phyloP scores from a whole-genome alignment of 2,113 vertebrate genomes.

The Neolamprologus longior region DNA sequence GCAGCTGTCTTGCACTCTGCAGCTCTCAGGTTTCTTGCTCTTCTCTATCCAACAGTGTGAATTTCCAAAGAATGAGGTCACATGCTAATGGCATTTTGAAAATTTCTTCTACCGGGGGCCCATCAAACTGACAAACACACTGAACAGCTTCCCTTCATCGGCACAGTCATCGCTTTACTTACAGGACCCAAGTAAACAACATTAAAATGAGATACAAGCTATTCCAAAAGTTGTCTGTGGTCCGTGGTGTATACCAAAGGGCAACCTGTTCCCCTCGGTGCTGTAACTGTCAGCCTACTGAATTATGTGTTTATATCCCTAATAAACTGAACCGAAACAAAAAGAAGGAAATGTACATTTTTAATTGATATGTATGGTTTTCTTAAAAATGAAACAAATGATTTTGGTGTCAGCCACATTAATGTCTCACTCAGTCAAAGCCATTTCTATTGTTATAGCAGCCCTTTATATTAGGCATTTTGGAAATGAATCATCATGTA shows the following conservation, averaged over 20 bases:
- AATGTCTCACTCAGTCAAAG: not conserved
- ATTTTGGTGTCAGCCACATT: not conserved
- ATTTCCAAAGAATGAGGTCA: slow-evolving; percentile 73
- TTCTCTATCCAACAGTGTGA: slow-evolving; percentile 58
- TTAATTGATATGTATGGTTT: not conserved
- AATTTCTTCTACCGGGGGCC: slow-evolving; percentile 40
- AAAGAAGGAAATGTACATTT: not conserved
- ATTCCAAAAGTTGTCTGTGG: not conserved
- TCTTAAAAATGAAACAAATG: not conserved
- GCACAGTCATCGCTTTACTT: not conserved
- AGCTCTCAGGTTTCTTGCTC: slow-evolving; percentile 64
- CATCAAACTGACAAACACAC: slow-evolving; percentile 35
- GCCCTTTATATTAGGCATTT: not conserved
- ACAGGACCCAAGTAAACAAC: slow-evolving; percentile 1
- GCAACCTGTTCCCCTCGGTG: not conserved
- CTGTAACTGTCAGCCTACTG: not conserved
- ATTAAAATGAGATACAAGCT: not conserved
- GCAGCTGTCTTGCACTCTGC: slow-evolving; percentile 61
- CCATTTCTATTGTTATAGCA: not conserved
- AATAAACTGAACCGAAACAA: not conserved
- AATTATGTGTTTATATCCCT: not conserved
- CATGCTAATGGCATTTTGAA: slow-evolving; percentile 40
- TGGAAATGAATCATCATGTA: not conserved
- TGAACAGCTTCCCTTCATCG: not conserved
- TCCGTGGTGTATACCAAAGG: not conserved